Percentiles rank a stretch among this genome's conserved stretches.
phyloP scores from a whole-genome alignment of 2,888 invertebrate species.

The Thera obeliscata region DNA sequence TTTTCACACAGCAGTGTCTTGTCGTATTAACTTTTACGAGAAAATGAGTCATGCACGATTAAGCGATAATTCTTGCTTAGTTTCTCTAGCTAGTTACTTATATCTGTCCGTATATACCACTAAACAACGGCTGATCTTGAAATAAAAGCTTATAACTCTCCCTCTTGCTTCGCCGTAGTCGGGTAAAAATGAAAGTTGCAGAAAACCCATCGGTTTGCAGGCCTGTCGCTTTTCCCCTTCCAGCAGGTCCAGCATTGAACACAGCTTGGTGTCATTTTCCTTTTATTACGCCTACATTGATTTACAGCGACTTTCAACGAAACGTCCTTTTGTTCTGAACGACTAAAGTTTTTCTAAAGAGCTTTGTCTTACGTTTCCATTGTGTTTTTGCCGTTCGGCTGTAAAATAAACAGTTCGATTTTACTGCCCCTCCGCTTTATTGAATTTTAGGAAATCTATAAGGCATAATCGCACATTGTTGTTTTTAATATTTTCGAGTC shows the following conservation, averaged over 20 bases:
- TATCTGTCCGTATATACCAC: too few relatives aligned
- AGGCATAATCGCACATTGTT: slow-evolving; percentile 15
- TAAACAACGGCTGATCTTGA: background rate
- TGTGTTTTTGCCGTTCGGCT: slow-evolving; percentile 62
- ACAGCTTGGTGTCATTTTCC: slow-evolving; percentile 48
- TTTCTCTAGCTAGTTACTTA: background rate
- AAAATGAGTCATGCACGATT: background rate
- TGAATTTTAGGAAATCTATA: slow-evolving; percentile 56
- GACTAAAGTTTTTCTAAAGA: slow-evolving; percentile 70
- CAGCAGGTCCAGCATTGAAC: slow-evolving; percentile 46
- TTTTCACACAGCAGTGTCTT: background rate
- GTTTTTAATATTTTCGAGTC: slow-evolving; percentile 2
- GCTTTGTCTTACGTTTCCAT: slow-evolving; percentile 73
- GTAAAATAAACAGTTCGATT: slow-evolving; percentile 74
- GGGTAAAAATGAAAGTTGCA: background rate
- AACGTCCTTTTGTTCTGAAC: slow-evolving; percentile 74
- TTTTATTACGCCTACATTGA: slow-evolving; percentile 68
- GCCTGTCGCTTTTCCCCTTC: slow-evolving; percentile 29
- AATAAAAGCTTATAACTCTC: too few relatives aligned
- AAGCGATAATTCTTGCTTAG: background rate
- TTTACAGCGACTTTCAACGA: slow-evolving; percentile 69
- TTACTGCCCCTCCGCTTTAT: slow-evolving; percentile 61
- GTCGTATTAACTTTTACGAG: background rate
- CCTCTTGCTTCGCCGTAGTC: too few relatives aligned
- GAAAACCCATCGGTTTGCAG: background rate